Base-by-base conservation (phyloP, 2,888 invertebrate genomes). In the Harpagoxenus sublaevis region DNA sequence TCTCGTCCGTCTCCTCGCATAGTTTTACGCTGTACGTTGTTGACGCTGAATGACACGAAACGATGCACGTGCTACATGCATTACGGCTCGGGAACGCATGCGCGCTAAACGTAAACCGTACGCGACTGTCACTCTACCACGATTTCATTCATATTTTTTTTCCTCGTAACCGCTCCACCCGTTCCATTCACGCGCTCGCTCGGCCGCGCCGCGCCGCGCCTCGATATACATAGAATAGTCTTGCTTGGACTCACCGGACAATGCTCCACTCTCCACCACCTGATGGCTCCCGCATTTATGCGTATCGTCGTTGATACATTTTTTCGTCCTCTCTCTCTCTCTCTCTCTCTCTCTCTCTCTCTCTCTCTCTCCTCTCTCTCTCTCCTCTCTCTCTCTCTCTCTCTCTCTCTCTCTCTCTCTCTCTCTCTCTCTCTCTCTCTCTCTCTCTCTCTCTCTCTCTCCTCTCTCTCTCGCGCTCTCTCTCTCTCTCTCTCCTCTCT, bases 91-190 rank as follows among this genome's bases (percentile, higher is more conserved):
- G 55, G 75, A 63, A 86, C 89, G 90, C 90, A 91, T 91, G 90
- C 90, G 90, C 90, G 85, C 74, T 70, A 45, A 85, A 83, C 87
- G 82, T 81, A 87, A 84, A 77, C 82, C 88, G 89, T 89, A 89
- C 88, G 87, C 88, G 88, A 89, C 89, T 89, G 88, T 89, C 89
- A 87, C 90, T 89, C 90, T 89, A 89, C 89, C 90, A 88, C 89
- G 88, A 75, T 85, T 92, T 90, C 92, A 92, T 92, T 92, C 92
- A 92, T 92, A 92, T 91, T 91, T 92, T 91, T 92, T 91, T 92
- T 90, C 87, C 90, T 86, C 88, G 89, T 89, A 87, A 84, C 88
- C 86, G 84, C 87, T 87, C 77, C 82, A 73, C 85, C 86, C 81
- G 84, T 85, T 87, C 85, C 89, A 89, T 89, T 89, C 88, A 87